Percentiles rank a stretch among this genome's conserved stretches.
Conservation (phyloP, 1,140 invertebrate genomes). For the Laupala kohalensis region DNA sequence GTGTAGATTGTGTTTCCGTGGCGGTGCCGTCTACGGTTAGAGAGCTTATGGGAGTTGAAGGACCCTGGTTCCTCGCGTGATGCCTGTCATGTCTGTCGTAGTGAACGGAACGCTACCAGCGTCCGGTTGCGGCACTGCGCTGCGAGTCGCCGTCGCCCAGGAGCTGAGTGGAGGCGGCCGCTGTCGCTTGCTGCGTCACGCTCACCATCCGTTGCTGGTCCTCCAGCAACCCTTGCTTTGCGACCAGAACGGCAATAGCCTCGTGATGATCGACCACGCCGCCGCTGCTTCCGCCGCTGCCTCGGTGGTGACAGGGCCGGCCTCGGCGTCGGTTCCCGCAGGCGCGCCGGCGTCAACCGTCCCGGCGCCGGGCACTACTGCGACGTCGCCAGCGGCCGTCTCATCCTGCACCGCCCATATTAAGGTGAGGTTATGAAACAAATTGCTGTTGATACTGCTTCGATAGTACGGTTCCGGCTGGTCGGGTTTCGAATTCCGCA, state of each 20-base stretch:
- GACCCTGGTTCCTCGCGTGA: no score
- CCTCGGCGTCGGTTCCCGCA: neutral
- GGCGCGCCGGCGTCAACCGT: neutral
- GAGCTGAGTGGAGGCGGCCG: neutral
- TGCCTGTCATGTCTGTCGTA: no score
- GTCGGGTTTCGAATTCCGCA: no score
- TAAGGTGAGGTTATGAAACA: no score
- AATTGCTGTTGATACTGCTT: no score
- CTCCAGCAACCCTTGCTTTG: constrained; percentile 27
- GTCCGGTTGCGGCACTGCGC: neutral
- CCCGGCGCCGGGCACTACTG: neutral
- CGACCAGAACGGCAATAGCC: constrained; percentile 47
- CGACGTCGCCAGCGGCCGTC: constrained; percentile 12
- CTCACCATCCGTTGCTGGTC: constrained; percentile 13
- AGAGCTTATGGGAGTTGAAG: no score
- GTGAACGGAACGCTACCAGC: no score
- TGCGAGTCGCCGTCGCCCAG: neutral
- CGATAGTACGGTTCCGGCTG: no score
- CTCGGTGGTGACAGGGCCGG: neutral
- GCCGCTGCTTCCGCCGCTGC: neutral
- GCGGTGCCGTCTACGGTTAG: no score
- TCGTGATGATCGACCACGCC: constrained; percentile 45
- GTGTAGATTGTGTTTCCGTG: no score
- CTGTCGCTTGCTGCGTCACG: constrained; percentile 17
- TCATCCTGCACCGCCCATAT: no score